Base-by-base conservation (phyloP, 2,888 invertebrate genomes). In the Trachelus troglodyta region DNA sequence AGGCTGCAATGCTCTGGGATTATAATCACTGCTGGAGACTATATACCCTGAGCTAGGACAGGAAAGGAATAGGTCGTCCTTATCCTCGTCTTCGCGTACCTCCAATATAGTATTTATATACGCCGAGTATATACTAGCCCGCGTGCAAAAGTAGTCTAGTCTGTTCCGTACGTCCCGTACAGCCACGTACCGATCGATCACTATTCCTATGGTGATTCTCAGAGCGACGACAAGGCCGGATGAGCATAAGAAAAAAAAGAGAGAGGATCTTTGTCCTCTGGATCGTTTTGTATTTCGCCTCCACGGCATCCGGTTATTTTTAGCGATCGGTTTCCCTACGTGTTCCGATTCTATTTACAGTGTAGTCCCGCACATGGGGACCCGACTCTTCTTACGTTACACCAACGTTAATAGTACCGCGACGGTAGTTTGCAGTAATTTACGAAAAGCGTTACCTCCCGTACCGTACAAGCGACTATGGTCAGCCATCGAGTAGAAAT, bases 1-100 rank as follows among this genome's bases (percentile, higher is more conserved):
- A 82, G 80, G 80, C 85, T 83, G 86, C 71, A 31, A 33, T 80
- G 79, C 80, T 78, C 77, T 77, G 81, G 83, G 87, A 88, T 88
- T 86, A 85, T 87, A 88, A 88, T 88, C 88, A 83, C 79, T 77
- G 56, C 73, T 40, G 31, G 68, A 77, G 78, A 79, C 81, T 77
- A 75, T 83, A 77, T 83, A 81, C 77, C 79, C 78, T 76, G 77
- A 79, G 77, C 75, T 77, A 76, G 75, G 74, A 80, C 79, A 76
- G 77, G 77, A 75, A 76, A 73, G 75, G 76, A 79, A 56, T 56
- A 56, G 56, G 23, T 56, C 56, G 56, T 56, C 56, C 56, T 56
- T 56, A 56, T 56, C 56, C 56, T 56, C 23, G 56, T 56, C 56
- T 56, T 56, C 56, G 56, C 56, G 9, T 56, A 56, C 56, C 23